Percentiles rank a stretch among this genome's conserved stretches.
These are phyloP conservation scores for Lepidurus couesii DNA, from an alignment of 1,140 invertebrate species.

Conservation along the genomic window DNA sequence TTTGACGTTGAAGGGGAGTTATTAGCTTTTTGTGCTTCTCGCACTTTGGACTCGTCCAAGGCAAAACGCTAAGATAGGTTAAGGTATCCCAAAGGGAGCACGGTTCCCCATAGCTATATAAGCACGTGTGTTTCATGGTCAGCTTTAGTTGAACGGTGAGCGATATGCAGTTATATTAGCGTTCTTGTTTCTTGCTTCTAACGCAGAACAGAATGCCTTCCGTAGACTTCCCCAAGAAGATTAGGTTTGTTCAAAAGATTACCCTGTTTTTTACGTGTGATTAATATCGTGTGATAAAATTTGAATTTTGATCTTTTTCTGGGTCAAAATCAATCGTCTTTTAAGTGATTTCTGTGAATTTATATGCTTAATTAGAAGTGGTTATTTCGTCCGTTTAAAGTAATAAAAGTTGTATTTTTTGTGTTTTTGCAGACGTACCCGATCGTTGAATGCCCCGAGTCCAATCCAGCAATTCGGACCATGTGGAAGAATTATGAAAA, in stretches of 20 bases:
- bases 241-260: background rate
- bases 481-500: constrained; percentile 93
- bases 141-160: constrained; percentile 5
- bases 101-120: background rate
- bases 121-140: constrained; percentile 8
- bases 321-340: constrained; percentile 5
- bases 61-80: background rate
- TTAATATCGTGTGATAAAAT: background rate
- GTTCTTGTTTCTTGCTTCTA: background rate
- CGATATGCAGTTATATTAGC: background rate
- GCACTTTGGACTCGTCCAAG: constrained; percentile 1
- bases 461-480: constrained; percentile 92
- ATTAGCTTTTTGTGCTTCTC: background rate
- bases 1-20: background rate
- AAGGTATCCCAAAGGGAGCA: background rate
- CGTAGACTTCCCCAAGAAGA: constrained; percentile 12
- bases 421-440: constrained; percentile 64
- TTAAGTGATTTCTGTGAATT: background rate
- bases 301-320: constrained; percentile 26
- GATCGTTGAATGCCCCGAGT: constrained; percentile 86
- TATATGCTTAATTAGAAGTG: constrained; percentile 20
- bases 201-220: constrained; percentile 4
- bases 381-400: background rate
- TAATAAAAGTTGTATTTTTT: constrained; percentile 36
- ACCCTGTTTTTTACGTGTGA: background rate